Evolutionary conservation across 2,888 invertebrate species (phyloP), one percentile per base, ranked within the genome.

Genomic region (Tiliacea citrago): DNA sequence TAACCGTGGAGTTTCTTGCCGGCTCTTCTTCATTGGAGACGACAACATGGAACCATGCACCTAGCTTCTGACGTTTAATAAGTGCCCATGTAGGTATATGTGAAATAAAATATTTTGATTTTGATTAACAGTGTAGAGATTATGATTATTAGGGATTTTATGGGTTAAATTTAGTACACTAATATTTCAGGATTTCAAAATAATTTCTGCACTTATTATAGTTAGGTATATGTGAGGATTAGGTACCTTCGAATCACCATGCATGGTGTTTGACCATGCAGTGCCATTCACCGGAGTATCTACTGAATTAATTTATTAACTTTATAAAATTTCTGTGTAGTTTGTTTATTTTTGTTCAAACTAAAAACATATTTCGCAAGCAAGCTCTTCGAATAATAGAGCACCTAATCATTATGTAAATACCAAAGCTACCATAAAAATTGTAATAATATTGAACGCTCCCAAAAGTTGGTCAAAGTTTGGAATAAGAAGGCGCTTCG

Each of bases 381-480:
- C 10, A 60, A n/a, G 7, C 35, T n/a, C 35, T 61, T 39, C 7
- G 16, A 47, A 68, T 42, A 62, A 74, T 29, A 29, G 39, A 24
- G 45, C 53, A 51, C 47, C 68, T 55, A 73, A 81, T 81, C 29
- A 81, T 73, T 77, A 77, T 81, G 62, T 51, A 55, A 81, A 82
- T 66, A 68, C 77, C 35, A 67, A 75, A 85, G 51, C 49, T 55
- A 53, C 74, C 73, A 84, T 75, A 76, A 86, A 82, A 82, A 82
- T 67, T 68, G 70, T 76, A 79, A 82, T 82, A 84, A 83, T 81
- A 84, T 75, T 69, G 73, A 82, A 73, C 66, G 63, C 62, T 71
- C 58, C 79, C 29, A 67, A 85, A 75, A 85, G 74, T 80, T 80
- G 71, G 62, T 67, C 51, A 75, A 85, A 86, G 78, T 85, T 86